Evolutionary conservation across 2,113 vertebrate species (phyloP).

Genomic region (Cyanoderma ruficeps): DNA sequence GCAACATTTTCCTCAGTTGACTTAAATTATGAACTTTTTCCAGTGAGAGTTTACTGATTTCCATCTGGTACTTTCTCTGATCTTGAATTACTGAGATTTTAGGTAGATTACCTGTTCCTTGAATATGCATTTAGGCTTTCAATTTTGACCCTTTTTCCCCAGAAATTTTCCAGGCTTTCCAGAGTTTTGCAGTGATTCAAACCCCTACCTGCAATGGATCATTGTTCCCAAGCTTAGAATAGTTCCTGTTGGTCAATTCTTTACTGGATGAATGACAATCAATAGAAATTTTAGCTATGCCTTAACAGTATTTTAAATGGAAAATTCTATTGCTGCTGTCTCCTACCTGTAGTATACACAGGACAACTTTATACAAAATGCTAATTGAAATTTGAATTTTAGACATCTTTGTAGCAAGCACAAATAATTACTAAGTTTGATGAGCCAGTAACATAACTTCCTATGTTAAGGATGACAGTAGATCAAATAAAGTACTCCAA

Average conservation of each 20-base stretch:
- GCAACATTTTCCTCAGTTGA: not conserved
- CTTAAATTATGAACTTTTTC: not conserved
- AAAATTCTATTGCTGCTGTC: not conserved
- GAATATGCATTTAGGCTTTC: not conserved
- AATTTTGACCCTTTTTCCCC: not conserved
- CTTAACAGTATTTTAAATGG: not conserved
- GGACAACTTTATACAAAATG: not conserved
- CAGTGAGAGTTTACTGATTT: constrained; percentile 4
- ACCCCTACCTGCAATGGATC: not conserved
- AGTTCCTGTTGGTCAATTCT: not conserved
- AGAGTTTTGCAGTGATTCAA: not conserved
- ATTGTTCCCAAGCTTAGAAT: not conserved
- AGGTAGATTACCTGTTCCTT: not conserved
- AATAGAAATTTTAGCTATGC: not conserved
- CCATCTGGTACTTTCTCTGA: constrained; percentile 27
- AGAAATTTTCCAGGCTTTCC: not conserved
- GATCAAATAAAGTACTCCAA: not conserved
- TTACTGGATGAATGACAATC: not conserved
- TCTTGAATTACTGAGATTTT: not conserved
- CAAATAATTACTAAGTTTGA: not conserved
- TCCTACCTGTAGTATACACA: not conserved
- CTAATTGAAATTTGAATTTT: not conserved
- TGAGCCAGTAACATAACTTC: not conserved
- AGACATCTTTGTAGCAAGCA: not conserved
- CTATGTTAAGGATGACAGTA: not conserved